phyloP scores from a whole-genome alignment of 2,888 invertebrate species.

The Sinelater perroti region DNA sequence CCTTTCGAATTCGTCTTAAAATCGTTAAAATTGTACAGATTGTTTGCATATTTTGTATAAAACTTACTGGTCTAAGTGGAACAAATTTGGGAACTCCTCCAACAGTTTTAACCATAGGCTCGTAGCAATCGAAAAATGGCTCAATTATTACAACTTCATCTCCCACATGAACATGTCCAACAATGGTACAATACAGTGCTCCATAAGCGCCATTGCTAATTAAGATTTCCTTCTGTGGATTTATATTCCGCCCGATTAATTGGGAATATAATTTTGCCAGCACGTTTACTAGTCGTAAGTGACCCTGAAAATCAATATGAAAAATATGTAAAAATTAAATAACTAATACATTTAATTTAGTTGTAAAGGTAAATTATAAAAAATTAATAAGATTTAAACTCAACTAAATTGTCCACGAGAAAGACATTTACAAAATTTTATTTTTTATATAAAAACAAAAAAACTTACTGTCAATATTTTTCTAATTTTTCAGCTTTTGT shows the following conservation, averaged over 20 bases:
- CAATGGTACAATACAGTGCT: slow-evolving; percentile 84
- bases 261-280: slow-evolving; percentile 86
- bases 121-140: slow-evolving; percentile 98
- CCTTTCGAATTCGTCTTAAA: background rate
- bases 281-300: slow-evolving; percentile 86
- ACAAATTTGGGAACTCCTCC: slow-evolving; percentile 91
- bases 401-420: no score
- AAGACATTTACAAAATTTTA: no score
- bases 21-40: background rate
- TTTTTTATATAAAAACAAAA: no score
- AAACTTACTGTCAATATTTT: no score
- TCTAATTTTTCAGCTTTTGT: no score
- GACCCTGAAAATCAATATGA: slow-evolving; percentile 89
- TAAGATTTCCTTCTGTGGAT: slow-evolving; percentile 85
- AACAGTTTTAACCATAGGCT: slow-evolving; percentile 89
- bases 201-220: slow-evolving; percentile 95
- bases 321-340: no score
- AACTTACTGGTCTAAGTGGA: slow-evolving; percentile 80
- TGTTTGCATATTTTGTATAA: no score
- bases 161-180: slow-evolving; percentile 84
- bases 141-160: slow-evolving; percentile 97
- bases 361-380: no score
- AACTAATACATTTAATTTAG: no score
- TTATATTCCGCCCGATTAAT: slow-evolving; percentile 76
- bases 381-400: no score